Base-by-base conservation (phyloP, 2,888 invertebrate genomes). In the Acheta domesticus region DNA sequence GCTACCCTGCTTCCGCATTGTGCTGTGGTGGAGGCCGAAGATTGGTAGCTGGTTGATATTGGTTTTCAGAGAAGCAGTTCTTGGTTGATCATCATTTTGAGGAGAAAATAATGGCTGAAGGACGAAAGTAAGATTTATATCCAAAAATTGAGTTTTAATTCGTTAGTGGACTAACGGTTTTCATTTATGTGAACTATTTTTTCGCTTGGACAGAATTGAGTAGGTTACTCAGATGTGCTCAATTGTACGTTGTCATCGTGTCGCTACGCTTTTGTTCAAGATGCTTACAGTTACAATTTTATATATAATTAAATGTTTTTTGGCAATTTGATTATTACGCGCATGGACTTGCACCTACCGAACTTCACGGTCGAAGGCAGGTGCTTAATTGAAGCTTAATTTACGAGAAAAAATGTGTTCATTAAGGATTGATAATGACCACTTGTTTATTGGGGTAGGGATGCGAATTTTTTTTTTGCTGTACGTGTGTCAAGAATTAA, bases 171-270 rank as follows among this genome's bases (percentile, higher is more conserved):
- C 48, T 49, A 48, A 48, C 20, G 80, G 78, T n/a, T 48, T 80
- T 12, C 19, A 50, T 80, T 78, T 36, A 83, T 82, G 77, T 81
- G 80, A 49, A 78, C 80, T 74, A 79, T 79, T 3, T 79, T n/a
- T 49, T 36, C 4, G 16, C 49, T 20, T 75, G 11, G n/a, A 79
- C 49, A 76, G 20, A 19, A 50, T 62, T 62, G 49, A 76, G 77
- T n/a, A 19, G 48, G 74, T 36, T 79, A 36, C 12, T 48, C 77
- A 81, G 79, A 81, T 78, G 73, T 79, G 49, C 84, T 85, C 86
- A 87, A 87, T 86, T 86, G 85, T 85, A 87, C 87, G 84, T 86
- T 87, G 87, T 87, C 87, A 87, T 87, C 87, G 86, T 87, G 86
- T 86, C 87, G 87, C 79, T 80, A n/a, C 48, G 77, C 74, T 75